Evolutionary conservation across 92 coral and sea anemone genomes (phyloP).

Genomic region (Palythoa caribaeorum): DNA sequence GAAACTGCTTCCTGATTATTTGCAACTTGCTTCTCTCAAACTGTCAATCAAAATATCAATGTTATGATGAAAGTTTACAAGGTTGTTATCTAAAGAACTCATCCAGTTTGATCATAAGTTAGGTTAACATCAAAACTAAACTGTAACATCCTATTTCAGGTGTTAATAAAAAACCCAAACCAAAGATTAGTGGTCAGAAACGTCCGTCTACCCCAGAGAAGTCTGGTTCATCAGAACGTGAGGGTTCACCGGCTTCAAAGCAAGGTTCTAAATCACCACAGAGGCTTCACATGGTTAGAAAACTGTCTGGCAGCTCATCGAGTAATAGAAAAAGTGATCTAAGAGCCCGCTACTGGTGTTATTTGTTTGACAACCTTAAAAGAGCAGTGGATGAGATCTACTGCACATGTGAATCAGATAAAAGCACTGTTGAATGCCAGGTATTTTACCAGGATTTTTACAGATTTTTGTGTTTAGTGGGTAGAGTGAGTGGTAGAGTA

Average conservation of each 20-base stretch:
- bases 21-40: no score
- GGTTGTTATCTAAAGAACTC: no score
- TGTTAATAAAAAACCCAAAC: slow-evolving; percentile 60
- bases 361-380: slow-evolving; percentile 95
- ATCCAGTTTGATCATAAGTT: no score
- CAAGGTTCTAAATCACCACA: slow-evolving; percentile 80
- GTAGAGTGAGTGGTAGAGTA: background rate
- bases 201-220: slow-evolving; percentile 84
- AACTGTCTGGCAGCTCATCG: slow-evolving; percentile 78
- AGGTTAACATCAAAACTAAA: no score
- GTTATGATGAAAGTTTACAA: no score
- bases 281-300: slow-evolving; percentile 73
- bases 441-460: slow-evolving; percentile 40
- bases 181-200: slow-evolving; percentile 66
- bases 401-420: slow-evolving; percentile 95
- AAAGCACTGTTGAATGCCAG: slow-evolving; percentile 98
- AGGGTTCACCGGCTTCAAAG: slow-evolving; percentile 79
- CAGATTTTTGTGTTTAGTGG: background rate
- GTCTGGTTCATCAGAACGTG: slow-evolving; percentile 91
- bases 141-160: background rate
- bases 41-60: no score
- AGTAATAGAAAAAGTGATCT: slow-evolving; percentile 88
- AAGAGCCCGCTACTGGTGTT: slow-evolving; percentile 97
- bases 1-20: no score
- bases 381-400: slow-evolving; percentile 99